A percentile compares a stretch with the other conserved stretches of the same genome.
Conservation (phyloP, 2,113 vertebrate genomes). For the Podiceps cristatus region DNA sequence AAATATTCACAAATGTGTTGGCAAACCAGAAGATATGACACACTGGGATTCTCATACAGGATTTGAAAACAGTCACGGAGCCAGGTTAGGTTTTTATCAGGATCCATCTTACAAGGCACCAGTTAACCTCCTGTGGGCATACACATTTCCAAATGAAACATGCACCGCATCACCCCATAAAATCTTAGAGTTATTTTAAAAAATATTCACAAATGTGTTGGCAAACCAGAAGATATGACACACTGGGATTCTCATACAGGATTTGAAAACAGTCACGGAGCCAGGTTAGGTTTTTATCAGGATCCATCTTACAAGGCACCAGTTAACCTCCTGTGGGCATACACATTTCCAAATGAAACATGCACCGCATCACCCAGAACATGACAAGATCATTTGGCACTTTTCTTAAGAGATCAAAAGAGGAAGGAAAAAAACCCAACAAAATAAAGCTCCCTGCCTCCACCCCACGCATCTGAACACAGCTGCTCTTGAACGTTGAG, state of each 20-base stretch:
- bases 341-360: not conserved
- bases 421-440: not conserved
- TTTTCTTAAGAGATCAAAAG: slow-evolving; percentile 8
- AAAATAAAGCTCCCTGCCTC: not conserved
- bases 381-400: slow-evolving; percentile 43
- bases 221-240: not conserved
- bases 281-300: slow-evolving; percentile 6
- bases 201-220: not conserved
- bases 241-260: not conserved
- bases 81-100: slow-evolving; percentile 6
- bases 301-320: slow-evolving; percentile 22
- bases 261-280: not conserved
- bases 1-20: not conserved
- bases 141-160: not conserved
- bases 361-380: not conserved
- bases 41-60: not conserved
- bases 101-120: slow-evolving; percentile 22
- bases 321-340: slow-evolving; percentile 43
- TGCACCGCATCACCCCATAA: not conserved
- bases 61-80: not conserved
- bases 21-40: not conserved
- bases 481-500: slow-evolving; percentile 26
- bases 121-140: slow-evolving; percentile 43
- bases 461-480: not conserved
- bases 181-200: not conserved